A percentile compares a stretch with the other conserved stretches of the same genome.
These are phyloP conservation scores for Numenius arquata DNA, from an alignment of 2,113 vertebrate genomes.

Conservation along the genomic window DNA sequence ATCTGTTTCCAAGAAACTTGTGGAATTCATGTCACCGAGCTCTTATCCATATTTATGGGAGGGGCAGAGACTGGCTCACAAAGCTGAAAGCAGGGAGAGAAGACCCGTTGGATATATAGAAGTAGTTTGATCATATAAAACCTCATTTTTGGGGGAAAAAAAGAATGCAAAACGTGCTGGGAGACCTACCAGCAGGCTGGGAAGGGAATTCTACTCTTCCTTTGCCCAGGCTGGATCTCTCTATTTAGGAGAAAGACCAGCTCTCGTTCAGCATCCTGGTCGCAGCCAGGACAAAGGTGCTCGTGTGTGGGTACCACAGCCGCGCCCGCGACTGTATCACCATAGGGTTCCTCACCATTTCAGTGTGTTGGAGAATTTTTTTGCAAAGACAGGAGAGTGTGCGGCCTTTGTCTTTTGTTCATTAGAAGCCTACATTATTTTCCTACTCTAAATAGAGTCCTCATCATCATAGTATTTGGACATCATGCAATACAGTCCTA, in stretches of 20 bases:
- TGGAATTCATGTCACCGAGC: background rate
- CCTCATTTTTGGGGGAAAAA: background rate
- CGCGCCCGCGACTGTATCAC: background rate
- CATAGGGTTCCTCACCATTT: background rate
- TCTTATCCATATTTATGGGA: background rate
- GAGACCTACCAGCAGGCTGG: background rate
- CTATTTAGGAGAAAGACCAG: background rate
- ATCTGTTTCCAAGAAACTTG: slow-evolving; percentile 31
- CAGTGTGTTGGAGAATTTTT: background rate
- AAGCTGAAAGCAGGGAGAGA: background rate
- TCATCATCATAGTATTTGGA: fast-evolving
- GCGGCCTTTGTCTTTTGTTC: background rate
- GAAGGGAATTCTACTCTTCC: background rate
- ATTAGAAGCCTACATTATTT: fast-evolving
- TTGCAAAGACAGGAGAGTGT: background rate
- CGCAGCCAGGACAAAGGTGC: background rate
- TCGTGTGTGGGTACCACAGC: fast-evolving
- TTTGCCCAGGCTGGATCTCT: background rate
- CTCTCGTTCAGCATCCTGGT: background rate
- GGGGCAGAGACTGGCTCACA: background rate
- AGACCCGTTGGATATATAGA: background rate
- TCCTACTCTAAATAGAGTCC: background rate
- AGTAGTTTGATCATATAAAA: background rate
- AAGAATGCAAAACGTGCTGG: background rate
- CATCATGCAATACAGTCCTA: fast-evolving